Conservation (phyloP, 1,140 invertebrate genomes). For the Zaprionus gabonicus region DNA sequence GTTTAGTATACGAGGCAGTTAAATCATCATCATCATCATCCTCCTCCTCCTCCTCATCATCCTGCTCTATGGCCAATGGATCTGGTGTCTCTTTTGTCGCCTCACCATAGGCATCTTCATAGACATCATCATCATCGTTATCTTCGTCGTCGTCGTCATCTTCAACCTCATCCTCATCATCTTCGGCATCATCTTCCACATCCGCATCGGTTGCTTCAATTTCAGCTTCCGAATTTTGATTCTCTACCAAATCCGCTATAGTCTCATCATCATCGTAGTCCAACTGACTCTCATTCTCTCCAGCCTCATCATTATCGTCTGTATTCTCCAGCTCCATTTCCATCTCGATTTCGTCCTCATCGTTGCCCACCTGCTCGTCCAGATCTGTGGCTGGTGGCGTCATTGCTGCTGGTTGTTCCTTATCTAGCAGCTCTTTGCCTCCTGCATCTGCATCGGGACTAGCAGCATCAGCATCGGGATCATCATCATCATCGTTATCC, state of each 20-base stretch:
- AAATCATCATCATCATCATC: background rate
- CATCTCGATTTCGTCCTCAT: slow-evolving; percentile 7
- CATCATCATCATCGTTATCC: slow-evolving; percentile 13
- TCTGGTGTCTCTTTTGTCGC: slow-evolving; percentile 11
- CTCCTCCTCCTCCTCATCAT: slow-evolving; percentile 22
- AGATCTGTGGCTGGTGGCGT: slow-evolving; percentile 72
- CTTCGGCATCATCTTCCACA: slow-evolving; percentile 60
- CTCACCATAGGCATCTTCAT: slow-evolving; percentile 60
- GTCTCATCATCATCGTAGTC: slow-evolving; percentile 65
- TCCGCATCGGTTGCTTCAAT: slow-evolving; percentile 77
- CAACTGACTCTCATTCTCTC: slow-evolving; percentile 50
- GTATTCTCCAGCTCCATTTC: slow-evolving; percentile 1
- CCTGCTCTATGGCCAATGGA: slow-evolving; percentile 6
- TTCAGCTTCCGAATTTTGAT: slow-evolving; percentile 65
- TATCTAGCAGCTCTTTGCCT: slow-evolving; percentile 20
- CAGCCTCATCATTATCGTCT: slow-evolving; percentile 16
- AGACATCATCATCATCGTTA: slow-evolving; percentile 45
- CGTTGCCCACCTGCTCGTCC: slow-evolving; percentile 43
- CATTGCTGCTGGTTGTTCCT: slow-evolving; percentile 53
- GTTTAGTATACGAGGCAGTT: background rate
- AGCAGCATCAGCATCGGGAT: background rate
- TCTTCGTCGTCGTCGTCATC: slow-evolving; percentile 54
- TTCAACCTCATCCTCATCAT: slow-evolving; percentile 24
- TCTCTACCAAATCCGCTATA: slow-evolving; percentile 67
- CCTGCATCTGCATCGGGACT: slow-evolving; percentile 22